Evolutionary conservation across 2,113 vertebrate species (phyloP), one percentile per base, ranked within the genome.

Genomic region (Oreocharis arfaki): DNA sequence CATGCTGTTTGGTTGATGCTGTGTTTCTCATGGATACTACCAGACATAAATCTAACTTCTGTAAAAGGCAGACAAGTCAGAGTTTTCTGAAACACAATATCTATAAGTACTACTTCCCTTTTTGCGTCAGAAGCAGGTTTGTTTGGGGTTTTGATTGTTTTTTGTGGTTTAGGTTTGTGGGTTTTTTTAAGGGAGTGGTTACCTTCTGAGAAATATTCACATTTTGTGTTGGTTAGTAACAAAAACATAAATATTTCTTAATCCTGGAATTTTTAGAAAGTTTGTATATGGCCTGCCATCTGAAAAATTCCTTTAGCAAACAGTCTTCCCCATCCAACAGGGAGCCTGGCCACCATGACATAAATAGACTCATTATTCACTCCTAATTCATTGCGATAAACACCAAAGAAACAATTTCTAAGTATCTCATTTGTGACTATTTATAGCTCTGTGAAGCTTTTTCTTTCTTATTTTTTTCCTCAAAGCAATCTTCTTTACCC

Each of bases 321-420:
- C 26, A 83, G 60, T 65, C 44, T 63, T 83, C 17, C 49, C 26
- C 60, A 39, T 18, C 19, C 74, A 73, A 50, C 56, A 87, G 50
- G 30, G 13, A 87, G 46, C 20, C 49, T 88, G 35, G 33, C 50
- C 35, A 91, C 41, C 21, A 39, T 3, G 21, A 80, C 33, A 80
- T 84, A 95, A 94, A 91, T 65, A 85, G 61, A 60, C 7, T 71
- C 59, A 80, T 89, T 93, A 89, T 93, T 91, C 53, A 84, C 39
- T 79, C 21, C 42, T 74, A 84, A 90, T 68, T 89, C 80, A 77
- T 56, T 73, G 61, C 74, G 76, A 52, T 64, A 86, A 94, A 94
- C 44, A 87, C 47, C 75, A 87, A 89, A 93, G 33, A 89, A 87
- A 55, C 30, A 69, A 53, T 70, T 71, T 89, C 50, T 59, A 82